Evolutionary conservation across 2,888 invertebrate genomes (phyloP).

Genomic region (Chironomus tentans): DNA sequence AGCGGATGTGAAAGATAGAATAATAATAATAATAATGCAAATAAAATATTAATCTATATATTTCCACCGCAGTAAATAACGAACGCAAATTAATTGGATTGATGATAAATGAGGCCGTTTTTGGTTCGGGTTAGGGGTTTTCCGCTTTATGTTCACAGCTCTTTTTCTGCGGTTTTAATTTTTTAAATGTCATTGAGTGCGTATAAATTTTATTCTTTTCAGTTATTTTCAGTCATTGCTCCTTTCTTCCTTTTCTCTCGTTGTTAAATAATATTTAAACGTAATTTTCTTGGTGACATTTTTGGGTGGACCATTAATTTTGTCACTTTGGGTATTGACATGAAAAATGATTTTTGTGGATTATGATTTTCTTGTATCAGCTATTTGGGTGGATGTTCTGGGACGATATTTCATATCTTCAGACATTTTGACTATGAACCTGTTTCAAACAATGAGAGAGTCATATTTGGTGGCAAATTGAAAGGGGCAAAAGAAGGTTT

Average conservation of each 20-base stretch:
- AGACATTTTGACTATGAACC: no score
- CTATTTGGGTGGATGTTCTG: no score
- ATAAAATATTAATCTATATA: neutral
- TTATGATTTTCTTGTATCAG: no score
- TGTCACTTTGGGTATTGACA: neutral
- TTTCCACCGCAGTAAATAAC: conserved; percentile 25
- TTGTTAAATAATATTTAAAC: no score
- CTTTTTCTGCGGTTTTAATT: neutral
- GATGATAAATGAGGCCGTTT: conserved; percentile 13
- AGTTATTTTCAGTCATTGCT: neutral
- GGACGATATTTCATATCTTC: no score
- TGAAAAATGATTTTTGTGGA: neutral
- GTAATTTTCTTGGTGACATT: no score
- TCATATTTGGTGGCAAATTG: no score
- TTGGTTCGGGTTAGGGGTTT: conserved; percentile 5
- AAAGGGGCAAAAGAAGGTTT: no score
- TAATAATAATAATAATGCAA: neutral
- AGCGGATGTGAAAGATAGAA: neutral
- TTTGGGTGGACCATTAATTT: no score
- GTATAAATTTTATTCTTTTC: neutral
- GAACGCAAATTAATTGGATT: conserved; percentile 23
- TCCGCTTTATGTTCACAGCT: conserved; percentile 2
- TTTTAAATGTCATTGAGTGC: conserved; percentile 5
- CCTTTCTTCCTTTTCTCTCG: no score
- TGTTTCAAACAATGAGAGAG: no score